These are phyloP conservation scores for Eubucco bourcierii DNA, from an alignment of 2,113 vertebrate species.

Conservation along the genomic window DNA sequence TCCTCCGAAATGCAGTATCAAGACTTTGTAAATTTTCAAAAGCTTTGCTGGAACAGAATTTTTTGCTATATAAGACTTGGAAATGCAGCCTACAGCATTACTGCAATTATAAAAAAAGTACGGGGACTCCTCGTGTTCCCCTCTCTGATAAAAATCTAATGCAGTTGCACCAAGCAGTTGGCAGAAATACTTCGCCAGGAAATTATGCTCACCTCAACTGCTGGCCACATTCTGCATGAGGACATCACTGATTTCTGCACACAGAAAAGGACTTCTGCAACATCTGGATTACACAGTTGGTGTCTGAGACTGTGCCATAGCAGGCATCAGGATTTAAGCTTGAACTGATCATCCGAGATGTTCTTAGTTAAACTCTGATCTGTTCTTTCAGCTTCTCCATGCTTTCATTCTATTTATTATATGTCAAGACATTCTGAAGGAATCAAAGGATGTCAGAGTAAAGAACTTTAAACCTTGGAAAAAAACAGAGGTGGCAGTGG, in stretches of 20 bases:
- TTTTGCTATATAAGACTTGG: neutral
- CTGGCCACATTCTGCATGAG: neutral
- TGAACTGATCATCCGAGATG: neutral
- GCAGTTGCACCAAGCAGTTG: neutral
- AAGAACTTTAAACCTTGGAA: neutral
- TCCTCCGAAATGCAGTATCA: neutral
- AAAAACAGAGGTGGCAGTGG: neutral
- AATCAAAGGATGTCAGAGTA: neutral
- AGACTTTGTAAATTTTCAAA: conserved; percentile 22
- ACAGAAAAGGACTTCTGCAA: neutral
- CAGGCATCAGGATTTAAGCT: neutral
- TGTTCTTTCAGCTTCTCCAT: neutral
- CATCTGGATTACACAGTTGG: neutral
- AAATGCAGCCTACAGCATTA: neutral
- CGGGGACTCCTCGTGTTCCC: neutral
- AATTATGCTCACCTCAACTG: neutral
- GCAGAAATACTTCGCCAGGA: neutral
- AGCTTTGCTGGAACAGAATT: conserved; percentile 24
- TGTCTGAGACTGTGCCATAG: neutral
- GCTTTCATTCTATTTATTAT: neutral
- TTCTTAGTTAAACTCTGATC: neutral
- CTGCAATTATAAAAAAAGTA: neutral
- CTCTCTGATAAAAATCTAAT: neutral
- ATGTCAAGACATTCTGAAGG: neutral
- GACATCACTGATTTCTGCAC: neutral